Percentiles rank a stretch among this genome's conserved stretches.
Conservation (phyloP, 2,888 invertebrate genomes). For the Eupelmus urozonus region DNA sequence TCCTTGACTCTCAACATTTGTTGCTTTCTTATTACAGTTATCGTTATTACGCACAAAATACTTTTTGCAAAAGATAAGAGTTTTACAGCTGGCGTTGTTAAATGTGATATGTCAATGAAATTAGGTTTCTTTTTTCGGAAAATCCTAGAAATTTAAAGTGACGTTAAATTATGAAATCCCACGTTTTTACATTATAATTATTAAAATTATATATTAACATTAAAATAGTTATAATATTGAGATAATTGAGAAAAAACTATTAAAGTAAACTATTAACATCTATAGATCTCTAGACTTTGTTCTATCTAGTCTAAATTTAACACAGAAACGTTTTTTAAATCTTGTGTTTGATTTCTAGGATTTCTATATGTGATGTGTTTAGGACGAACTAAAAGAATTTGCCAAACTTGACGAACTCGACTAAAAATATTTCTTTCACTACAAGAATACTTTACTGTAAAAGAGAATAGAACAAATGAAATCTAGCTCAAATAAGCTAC, state of each 20-base stretch:
- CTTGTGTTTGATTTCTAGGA: slow-evolving; percentile 39
- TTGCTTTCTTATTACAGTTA: not conserved
- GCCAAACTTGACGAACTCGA: too few relatives aligned
- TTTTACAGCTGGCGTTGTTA: not conserved
- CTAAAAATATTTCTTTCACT: too few relatives aligned
- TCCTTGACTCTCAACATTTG: too few relatives aligned
- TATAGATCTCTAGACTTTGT: not conserved
- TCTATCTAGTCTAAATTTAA: not conserved
- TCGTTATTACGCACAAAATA: slow-evolving; percentile 34
- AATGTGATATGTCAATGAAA: not conserved
- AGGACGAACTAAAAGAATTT: too few relatives aligned
- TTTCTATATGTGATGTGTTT: slow-evolving; percentile 30
- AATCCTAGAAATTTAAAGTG: slow-evolving; percentile 48
- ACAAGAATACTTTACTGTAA: not conserved
- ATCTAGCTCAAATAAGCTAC: not conserved
- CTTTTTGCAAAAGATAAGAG: not conserved
- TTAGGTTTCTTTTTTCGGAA: slow-evolving; percentile 1
- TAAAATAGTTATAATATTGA: not conserved
- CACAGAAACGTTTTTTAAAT: not conserved
- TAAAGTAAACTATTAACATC: not conserved
- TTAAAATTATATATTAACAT: not conserved
- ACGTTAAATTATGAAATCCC: too few relatives aligned
- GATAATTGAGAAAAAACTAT: not conserved
- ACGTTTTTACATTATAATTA: not conserved
- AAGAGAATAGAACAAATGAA: not conserved